Evolutionary conservation across 2,888 invertebrate genomes (phyloP), one percentile per base, ranked within the genome.

Genomic region (Chymomyza procnemis): DNA sequence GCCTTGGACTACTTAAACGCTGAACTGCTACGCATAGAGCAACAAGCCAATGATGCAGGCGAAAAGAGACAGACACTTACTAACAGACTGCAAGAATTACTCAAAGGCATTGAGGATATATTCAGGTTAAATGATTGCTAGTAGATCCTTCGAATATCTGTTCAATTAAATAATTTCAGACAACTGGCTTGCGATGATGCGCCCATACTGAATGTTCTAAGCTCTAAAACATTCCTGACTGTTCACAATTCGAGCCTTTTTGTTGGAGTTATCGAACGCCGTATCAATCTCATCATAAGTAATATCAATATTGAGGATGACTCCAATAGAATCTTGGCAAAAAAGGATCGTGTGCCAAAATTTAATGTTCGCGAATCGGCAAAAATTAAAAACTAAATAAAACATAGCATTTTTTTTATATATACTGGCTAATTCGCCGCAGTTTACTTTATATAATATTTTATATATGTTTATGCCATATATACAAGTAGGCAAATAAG

Each of bases 231-330:
- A n/a, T 93, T 93, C 19, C 94, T 97, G 50, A 95, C 94, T 65
- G 92, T 93, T 61, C 93, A 94, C 80, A 97, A 97, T 91, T 95
- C 95, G 0, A 93, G 95, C 67, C 93, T 97, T 14, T 96, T 96
- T 89, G 93, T 97, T 81, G 95, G 95, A 75, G 94, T 96, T 52
- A 93, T 97, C 74, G 97, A 97, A 87, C 94, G 95, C 87, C 93
- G 94, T 66, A 94, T 90, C 2, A 89, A 90, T 75, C 68, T 86
- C 6, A 87, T 91, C 41, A 88, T 90, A 0, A 88, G 78, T 61
- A 85, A 87, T 6, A 82, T 90, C 4, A 89, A 89, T 69, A 79
- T 88, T 22, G 89, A 89, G 48, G 91, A 91, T 41, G 81, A 87
- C 8, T 89, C 91, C 0, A 87, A 88, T 14, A 88, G 88, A 63